Base-by-base conservation (phyloP, 2,113 vertebrate genomes). In the Callospermophilus lateralis region DNA sequence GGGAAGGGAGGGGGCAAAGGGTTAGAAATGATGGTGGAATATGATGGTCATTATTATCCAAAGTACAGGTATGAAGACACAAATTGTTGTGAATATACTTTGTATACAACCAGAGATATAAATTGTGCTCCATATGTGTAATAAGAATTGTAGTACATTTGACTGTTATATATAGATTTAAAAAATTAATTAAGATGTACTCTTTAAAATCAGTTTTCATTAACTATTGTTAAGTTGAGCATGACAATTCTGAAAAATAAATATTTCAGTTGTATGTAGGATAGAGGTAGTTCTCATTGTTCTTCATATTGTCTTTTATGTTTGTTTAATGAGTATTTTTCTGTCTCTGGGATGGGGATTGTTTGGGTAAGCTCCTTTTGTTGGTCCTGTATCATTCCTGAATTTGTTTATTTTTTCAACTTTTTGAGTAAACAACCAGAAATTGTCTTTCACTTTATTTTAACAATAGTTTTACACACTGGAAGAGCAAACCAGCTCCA, bases 321-420 rank as follows among this genome's bases (percentile, higher is more conserved):
- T 91, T 45, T 45, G 45, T 45, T 89, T 95, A 63, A 28, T 9
- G 65, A 81, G 67, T 53, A 58, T 58, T 86, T 88, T 89, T 61
- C 4, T 74, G 78, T 70, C 89, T 94, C 86, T 97, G 51, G 96
- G 81, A 70, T 72, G 61, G 32, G 42, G 4, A 58, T 89, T 85
- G 22, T 85, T 96, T 94, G 79, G 81, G 37, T 81, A 91, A 83
- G 58, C 48, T 93, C 67, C 19, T n/a, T 95, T 96, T 95, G 68
- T 91, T 86, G 81, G 78, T 15, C 28, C 19, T 58, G 73, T 96
- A 51, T 95, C 32, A 89, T 16, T 78, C 32, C 12, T 74, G 58
- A 6, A 73, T 89, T 93, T 96, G 30, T 90, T 97, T 90, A 76
- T 51, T 65, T 84, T 97, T 96, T 93, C 67, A 93, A 93, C 5